These are phyloP conservation scores for Acleris holmiana DNA, from an alignment of 2,888 invertebrate species.

Conservation along the genomic window DNA sequence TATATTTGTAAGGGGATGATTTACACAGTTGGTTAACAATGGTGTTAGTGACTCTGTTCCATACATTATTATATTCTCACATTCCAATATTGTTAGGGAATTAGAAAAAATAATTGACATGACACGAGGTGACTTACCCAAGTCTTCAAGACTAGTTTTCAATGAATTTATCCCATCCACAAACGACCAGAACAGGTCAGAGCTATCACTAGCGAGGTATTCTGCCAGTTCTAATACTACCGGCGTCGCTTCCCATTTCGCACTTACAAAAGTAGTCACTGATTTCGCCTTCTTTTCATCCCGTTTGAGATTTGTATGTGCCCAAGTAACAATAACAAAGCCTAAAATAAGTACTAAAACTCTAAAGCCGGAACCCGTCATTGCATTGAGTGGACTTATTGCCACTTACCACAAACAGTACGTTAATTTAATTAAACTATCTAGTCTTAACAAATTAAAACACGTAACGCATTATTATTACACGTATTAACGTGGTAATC, in stretches of 20 bases:
- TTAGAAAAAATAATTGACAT: too few species aligned
- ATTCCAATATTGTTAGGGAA: too few species aligned
- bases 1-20: too few species aligned
- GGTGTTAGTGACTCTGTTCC: too few species aligned
- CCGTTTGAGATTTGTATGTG: slow-evolving; percentile 56
- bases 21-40: too few species aligned
- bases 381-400: slow-evolving; percentile 42
- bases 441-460: slow-evolving; percentile 35
- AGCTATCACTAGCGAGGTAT: slow-evolving; percentile 91
- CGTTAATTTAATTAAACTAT: slow-evolving; percentile 10
- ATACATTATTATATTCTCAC: too few species aligned
- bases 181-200: slow-evolving; percentile 92
- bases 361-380: slow-evolving; percentile 69
- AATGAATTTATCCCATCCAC: slow-evolving; percentile 88
- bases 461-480: slow-evolving; percentile 47
- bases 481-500: slow-evolving; percentile 40
- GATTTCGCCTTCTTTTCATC: slow-evolving; percentile 88
- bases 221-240: slow-evolving; percentile 95
- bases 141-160: slow-evolving; percentile 83
- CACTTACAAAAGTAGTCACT: slow-evolving; percentile 94
- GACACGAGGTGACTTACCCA: slow-evolving; percentile 80
- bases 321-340: slow-evolving; percentile 55
- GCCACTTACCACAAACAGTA: slow-evolving; percentile 7
- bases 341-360: slow-evolving; percentile 59
- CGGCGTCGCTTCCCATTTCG: slow-evolving; percentile 97